A percentile compares a stretch with the other conserved stretches of the same genome.
phyloP scores from a whole-genome alignment of 2,113 vertebrate genomes.

The Brachypodius melanocephalos region DNA sequence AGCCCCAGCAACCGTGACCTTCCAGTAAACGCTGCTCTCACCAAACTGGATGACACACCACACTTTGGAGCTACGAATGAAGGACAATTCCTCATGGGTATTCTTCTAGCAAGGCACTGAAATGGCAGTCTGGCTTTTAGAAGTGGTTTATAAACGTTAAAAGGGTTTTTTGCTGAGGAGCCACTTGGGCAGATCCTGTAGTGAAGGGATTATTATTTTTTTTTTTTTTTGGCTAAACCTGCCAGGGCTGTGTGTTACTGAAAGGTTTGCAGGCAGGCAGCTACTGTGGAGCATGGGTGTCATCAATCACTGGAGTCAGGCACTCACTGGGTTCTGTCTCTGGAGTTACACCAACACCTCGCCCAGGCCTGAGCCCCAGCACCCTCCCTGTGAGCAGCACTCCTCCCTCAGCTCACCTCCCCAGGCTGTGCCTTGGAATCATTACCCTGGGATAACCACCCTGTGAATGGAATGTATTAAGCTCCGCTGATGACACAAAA shows the following conservation, averaged over 20 bases:
- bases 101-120: background rate
- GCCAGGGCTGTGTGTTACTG: background rate
- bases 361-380: background rate
- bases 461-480: background rate
- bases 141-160: background rate
- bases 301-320: background rate
- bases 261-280: background rate
- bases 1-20: background rate
- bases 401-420: background rate
- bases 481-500: background rate
- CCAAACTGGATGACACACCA: background rate
- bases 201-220: background rate
- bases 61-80: background rate
- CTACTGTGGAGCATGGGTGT: background rate
- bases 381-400: background rate
- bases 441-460: background rate
- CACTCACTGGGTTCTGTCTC: rapidly evolving
- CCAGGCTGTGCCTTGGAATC: background rate
- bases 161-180: background rate
- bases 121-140: background rate
- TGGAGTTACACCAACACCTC: rapidly evolving
- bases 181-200: background rate
- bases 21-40: background rate
- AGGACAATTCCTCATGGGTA: background rate
- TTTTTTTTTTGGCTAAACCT: background rate